Conservation (phyloP, 1,140 invertebrate genomes). For the Ditylenchus dipsaci region DNA sequence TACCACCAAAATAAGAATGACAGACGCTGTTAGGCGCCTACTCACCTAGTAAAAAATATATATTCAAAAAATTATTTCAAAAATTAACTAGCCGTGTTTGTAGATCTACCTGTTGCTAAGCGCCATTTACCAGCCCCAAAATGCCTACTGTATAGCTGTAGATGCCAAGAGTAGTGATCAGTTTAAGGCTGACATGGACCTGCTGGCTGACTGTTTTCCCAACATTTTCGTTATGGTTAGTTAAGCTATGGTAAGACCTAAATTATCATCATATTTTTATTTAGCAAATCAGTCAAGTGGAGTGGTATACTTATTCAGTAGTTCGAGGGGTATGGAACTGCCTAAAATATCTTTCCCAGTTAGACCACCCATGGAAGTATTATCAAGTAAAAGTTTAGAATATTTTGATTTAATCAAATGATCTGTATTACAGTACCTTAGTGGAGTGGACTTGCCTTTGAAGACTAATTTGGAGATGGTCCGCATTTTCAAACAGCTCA, state of each 20-base stretch:
- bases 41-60: no score
- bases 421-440: constrained; percentile 31
- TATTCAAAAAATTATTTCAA: no score
- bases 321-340: constrained; percentile 44
- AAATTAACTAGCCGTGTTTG: no score
- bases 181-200: constrained; percentile 38
- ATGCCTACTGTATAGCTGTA: constrained; percentile 47
- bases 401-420: not conserved
- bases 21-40: no score
- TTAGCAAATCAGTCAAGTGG: not conserved
- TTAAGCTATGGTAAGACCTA: not conserved
- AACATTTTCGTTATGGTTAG: constrained; percentile 50
- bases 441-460: constrained; percentile 45
- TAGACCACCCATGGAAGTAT: constrained; percentile 45
- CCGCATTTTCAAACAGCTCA: constrained; percentile 9
- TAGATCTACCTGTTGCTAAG: constrained; percentile 35
- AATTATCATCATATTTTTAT: not conserved
- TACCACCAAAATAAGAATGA: no score
- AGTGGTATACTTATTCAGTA: constrained; percentile 37
- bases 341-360: constrained; percentile 35
- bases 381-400: constrained; percentile 23
- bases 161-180: constrained; percentile 31
- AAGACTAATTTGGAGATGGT: constrained; percentile 53
- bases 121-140: constrained; percentile 51
- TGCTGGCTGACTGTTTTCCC: constrained; percentile 39